Percentiles rank a stretch among this genome's conserved stretches.
Evolutionary conservation across 2,888 invertebrate genomes (phyloP).

Genomic region (Plutella xylostella): DNA sequence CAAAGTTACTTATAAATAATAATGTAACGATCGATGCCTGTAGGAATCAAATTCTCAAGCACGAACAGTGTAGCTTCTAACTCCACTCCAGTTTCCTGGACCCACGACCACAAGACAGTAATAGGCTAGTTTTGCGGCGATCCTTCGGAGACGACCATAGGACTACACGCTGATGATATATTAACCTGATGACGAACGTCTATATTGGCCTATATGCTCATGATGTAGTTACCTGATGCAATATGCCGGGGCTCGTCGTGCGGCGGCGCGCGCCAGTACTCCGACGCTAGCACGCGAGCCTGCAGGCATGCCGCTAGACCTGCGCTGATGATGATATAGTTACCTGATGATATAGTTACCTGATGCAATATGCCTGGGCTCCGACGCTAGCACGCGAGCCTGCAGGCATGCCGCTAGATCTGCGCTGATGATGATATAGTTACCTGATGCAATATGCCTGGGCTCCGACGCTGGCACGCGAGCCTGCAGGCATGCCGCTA

Average conservation of each 20-base stretch:
- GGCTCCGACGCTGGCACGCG: constrained; percentile 75
- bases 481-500: constrained; percentile 86
- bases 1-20: too few relatives aligned
- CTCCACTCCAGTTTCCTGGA: too few relatives aligned
- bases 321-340: constrained; percentile 28
- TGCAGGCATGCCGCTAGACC: constrained; percentile 87
- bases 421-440: constrained; percentile 28
- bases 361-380: constrained; percentile 40
- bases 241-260: constrained; percentile 70
- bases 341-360: background rate
- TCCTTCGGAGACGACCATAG: background rate
- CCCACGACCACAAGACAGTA: too few relatives aligned
- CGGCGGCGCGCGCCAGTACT: constrained; percentile 73
- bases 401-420: constrained; percentile 87
- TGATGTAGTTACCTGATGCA: background rate
- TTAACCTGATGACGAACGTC: background rate
- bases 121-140: background rate
- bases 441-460: constrained; percentile 26
- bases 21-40: too few relatives aligned
- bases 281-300: constrained; percentile 78
- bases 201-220: background rate
- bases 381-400: constrained; percentile 78
- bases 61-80: too few relatives aligned
- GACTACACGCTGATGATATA: background rate
- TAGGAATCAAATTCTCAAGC: too few relatives aligned